Evolutionary conservation across 1,140 invertebrate genomes (phyloP).

Genomic region (Leptopilina clavipes): DNA sequence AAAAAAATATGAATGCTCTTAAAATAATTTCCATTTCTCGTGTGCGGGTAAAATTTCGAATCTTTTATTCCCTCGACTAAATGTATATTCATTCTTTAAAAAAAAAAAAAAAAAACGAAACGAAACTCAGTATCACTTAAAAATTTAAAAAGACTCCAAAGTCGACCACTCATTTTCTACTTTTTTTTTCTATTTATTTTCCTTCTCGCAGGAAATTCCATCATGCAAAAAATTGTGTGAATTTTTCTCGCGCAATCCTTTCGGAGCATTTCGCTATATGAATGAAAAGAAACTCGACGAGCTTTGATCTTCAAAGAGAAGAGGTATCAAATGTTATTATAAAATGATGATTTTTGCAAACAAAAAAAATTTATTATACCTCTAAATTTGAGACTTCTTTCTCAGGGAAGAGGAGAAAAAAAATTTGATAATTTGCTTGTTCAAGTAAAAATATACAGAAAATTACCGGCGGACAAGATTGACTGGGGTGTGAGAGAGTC

Average conservation of each 20-base stretch:
- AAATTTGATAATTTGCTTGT: conserved; percentile 39
- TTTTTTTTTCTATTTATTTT: not conserved
- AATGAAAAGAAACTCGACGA: not conserved
- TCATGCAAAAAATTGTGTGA: conserved; percentile 28
- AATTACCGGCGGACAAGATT: conserved; percentile 17
- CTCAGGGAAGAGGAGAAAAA: not conserved
- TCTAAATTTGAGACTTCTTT: not conserved
- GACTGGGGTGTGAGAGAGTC: conserved; percentile 9
- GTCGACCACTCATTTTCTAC: conserved; percentile 3
- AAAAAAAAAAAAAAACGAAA: not conserved
- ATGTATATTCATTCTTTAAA: not conserved
- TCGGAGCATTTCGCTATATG: not conserved
- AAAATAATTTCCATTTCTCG: too few species aligned
- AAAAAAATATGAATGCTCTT: not conserved
- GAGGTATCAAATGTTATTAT: not conserved
- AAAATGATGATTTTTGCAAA: not conserved
- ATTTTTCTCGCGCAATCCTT: conserved; percentile 31
- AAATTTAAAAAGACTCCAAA: not conserved
- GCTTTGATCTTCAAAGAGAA: not conserved
- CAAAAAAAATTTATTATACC: not conserved
- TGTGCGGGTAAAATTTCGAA: too few species aligned
- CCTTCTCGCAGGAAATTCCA: not conserved
- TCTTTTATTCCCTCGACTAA: not conserved
- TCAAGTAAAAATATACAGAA: conserved; percentile 12
- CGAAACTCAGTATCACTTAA: not conserved